These are phyloP conservation scores for Antheraea yamamai DNA, from an alignment of 2,888 invertebrate species.

Conservation along the genomic window DNA sequence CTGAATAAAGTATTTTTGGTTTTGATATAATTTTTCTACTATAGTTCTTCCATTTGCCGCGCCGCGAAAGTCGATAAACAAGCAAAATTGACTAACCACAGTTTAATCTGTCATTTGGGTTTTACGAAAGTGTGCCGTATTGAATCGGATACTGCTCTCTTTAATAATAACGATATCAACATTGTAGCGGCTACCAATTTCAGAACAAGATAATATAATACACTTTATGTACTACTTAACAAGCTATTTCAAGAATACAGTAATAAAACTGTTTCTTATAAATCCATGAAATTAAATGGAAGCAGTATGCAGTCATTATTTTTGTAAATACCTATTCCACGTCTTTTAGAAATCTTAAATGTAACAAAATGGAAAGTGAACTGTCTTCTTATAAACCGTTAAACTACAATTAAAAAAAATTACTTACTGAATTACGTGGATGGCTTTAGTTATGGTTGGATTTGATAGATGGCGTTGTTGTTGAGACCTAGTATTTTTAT, in stretches of 20 bases:
- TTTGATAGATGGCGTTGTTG: too few species aligned
- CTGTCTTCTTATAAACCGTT: too few species aligned
- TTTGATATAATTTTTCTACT: background rate
- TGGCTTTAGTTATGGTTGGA: too few species aligned
- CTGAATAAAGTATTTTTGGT: too few species aligned
- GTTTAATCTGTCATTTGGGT: background rate
- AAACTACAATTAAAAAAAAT: too few species aligned
- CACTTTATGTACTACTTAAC: slow-evolving; percentile 4
- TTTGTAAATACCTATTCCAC: background rate
- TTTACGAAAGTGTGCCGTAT: background rate
- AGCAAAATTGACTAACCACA: background rate
- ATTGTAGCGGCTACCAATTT: slow-evolving; percentile 6
- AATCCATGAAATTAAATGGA: slow-evolving; percentile 3
- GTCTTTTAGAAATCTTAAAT: background rate
- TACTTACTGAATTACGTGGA: too few species aligned
- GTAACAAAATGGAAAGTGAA: background rate
- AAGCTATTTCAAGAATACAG: slow-evolving; percentile 1
- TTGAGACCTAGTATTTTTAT: too few species aligned
- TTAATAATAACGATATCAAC: slow-evolving; percentile 12
- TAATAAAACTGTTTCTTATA: slow-evolving; percentile 2
- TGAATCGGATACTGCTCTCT: background rate
- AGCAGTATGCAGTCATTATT: background rate
- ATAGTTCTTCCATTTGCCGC: background rate
- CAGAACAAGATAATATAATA: slow-evolving; percentile 11
- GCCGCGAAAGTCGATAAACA: background rate